Evolutionary conservation across 2,888 invertebrate genomes (phyloP), one percentile per base, ranked within the genome.

Genomic region (Mesodorylaimus sp.): DNA sequence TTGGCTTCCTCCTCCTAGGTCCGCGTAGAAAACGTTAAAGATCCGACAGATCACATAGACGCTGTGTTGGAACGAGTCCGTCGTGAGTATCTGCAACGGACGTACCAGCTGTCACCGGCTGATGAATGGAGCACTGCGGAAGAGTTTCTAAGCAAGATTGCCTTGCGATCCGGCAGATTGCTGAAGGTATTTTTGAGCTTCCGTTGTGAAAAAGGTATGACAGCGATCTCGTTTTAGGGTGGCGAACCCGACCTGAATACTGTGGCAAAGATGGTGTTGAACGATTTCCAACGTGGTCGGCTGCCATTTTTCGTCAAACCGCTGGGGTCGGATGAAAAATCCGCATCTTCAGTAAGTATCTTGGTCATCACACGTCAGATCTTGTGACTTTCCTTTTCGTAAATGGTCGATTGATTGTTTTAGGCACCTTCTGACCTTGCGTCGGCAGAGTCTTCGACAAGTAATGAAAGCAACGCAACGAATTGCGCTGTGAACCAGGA

Each of bases 241-340:
- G 97, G 91, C n/a, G 93, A 97, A 65, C 88, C 97, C 10, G 91
- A 97, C 70, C 72, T 89, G 23, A 72, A 76, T 45, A 82, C 82
- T 53, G 82, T 83, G 1, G 81, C 97, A 0, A 81, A 83, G 67
- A 91, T 91, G 83, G 79, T 99, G 10, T 75, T 97, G 1, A 97
- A 97, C 72, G 97, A 97, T 69, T 97, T 89, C 83, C 95, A 97
- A 70, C 76, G 97, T 61, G 97, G 97, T 3, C 89, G 88, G 69
- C 71, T 97, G 48, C 93, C 95, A 1, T 95, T 84, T 69, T 97
- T 86, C 73, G 54, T 54, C 1, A 49, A 51, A 21, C 64, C 63
- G n/a, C 59, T 61, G 3, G 61, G 60, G 21, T 62, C 58, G 45
- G 58, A 25, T 13, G 19, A n/a, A 42, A 13, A 26, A 16, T 21